A percentile compares a stretch with the other conserved stretches of the same genome.
phyloP scores from a whole-genome alignment of 2,888 invertebrate species.

The Aquatica leii region DNA sequence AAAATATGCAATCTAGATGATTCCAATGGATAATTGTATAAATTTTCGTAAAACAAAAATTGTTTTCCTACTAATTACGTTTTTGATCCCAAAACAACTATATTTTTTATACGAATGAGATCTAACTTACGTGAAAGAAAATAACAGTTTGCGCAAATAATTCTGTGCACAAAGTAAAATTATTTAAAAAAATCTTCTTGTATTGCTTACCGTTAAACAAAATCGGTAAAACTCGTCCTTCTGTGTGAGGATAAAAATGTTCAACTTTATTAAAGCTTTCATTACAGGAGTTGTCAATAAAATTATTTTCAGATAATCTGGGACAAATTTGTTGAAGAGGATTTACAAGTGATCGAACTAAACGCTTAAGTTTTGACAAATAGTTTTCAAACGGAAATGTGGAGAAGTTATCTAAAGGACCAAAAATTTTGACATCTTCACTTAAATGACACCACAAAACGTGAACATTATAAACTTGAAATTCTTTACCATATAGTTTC shows the following conservation, averaged over 20 bases:
- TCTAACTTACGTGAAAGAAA: no score
- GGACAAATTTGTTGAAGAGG: slow-evolving; percentile 16
- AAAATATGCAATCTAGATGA: no score
- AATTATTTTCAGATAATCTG: slow-evolving; percentile 4
- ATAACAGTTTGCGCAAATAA: no score
- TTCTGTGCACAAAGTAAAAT: background rate
- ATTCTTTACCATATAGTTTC: slow-evolving; percentile 19
- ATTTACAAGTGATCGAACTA: slow-evolving; percentile 16
- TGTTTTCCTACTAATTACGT: no score
- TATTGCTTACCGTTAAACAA: background rate
- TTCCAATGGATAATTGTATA: no score
- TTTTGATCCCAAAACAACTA: no score
- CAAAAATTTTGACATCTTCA: slow-evolving; percentile 17
- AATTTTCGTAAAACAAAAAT: no score
- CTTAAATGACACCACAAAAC: slow-evolving; percentile 15
- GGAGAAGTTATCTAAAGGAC: slow-evolving; percentile 19
- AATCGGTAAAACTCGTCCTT: background rate
- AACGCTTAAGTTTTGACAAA: slow-evolving; percentile 11
- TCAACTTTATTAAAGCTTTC: background rate
- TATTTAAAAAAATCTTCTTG: background rate
- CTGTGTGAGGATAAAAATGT: background rate
- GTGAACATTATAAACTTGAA: slow-evolving; percentile 23
- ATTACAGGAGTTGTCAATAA: background rate
- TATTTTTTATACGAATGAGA: no score
- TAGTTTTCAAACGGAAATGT: slow-evolving; percentile 24